Percentiles rank a stretch among this genome's conserved stretches.
Evolutionary conservation across 2,888 invertebrate genomes (phyloP).

Genomic region (Falcaria lacertinaria): DNA sequence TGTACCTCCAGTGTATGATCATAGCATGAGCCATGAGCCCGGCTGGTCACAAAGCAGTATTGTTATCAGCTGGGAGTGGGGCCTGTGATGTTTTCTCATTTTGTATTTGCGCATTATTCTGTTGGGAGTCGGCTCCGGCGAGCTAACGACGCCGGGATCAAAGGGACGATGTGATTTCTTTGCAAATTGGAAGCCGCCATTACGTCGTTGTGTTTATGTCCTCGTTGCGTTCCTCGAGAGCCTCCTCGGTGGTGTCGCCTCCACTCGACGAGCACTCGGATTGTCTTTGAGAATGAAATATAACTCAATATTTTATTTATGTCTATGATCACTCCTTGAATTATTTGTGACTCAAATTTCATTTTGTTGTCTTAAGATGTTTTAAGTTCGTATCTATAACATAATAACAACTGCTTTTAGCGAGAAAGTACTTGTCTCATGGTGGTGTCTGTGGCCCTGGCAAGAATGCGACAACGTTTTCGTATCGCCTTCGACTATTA

Average conservation of each 20-base stretch:
- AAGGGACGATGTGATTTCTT: constrained; percentile 50
- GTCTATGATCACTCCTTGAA: background rate
- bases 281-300: background rate
- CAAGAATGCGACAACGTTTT: too few relatives aligned
- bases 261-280: background rate
- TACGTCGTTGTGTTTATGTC: constrained; percentile 50
- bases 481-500: too few relatives aligned
- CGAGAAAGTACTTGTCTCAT: too few relatives aligned
- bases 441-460: too few relatives aligned
- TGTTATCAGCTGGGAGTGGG: constrained; percentile 51
- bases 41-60: constrained; percentile 31
- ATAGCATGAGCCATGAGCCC: constrained; percentile 29
- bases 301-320: constrained; percentile 3
- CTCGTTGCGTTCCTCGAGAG: constrained; percentile 21
- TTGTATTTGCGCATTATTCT: constrained; percentile 70
- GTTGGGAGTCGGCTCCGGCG: constrained; percentile 25
- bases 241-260: constrained; percentile 9
- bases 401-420: too few relatives aligned
- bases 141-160: constrained; percentile 40
- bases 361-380: background rate
- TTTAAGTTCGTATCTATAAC: too few relatives aligned
- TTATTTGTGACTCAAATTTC: background rate
- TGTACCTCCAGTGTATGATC: constrained; percentile 23
- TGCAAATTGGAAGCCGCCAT: constrained; percentile 61
- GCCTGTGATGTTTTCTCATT: constrained; percentile 59